These are phyloP conservation scores for Cephalopholis sonnerati DNA, from an alignment of 2,113 vertebrate species.

Conservation along the genomic window DNA sequence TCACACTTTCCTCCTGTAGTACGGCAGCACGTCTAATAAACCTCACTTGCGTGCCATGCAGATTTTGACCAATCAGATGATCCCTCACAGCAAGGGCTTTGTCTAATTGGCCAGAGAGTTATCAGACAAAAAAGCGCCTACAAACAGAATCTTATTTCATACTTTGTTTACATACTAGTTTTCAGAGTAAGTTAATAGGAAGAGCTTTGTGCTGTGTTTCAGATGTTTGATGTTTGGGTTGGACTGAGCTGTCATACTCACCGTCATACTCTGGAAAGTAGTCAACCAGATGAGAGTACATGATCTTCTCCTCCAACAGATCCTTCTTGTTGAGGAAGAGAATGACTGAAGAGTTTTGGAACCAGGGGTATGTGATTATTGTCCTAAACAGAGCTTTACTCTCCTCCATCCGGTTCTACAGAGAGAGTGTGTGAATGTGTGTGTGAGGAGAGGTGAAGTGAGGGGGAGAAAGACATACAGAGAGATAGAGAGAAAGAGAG, in stretches of 20 bases:
- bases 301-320: slow-evolving; percentile 96
- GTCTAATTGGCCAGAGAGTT: too few relatives aligned
- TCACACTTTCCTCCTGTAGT: too few relatives aligned
- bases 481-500: background rate
- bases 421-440: background rate
- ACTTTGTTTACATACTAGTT: too few relatives aligned
- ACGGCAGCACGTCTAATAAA: too few relatives aligned
- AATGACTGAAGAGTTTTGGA: slow-evolving; percentile 96
- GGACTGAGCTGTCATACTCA: slow-evolving; percentile 79
- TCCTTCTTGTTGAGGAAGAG: slow-evolving; percentile 99
- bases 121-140: too few relatives aligned
- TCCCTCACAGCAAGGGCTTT: too few relatives aligned
- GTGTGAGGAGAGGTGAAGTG: slow-evolving; percentile 15
- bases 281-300: slow-evolving; percentile 96
- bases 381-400: slow-evolving; percentile 96
- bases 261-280: slow-evolving; percentile 97
- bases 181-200: background rate
- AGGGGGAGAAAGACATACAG: slow-evolving; percentile 42
- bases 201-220: background rate
- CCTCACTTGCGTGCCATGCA: background rate
- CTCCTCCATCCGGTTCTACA: slow-evolving; percentile 94
- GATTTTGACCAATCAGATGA: background rate
- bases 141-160: too few relatives aligned
- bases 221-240: background rate
- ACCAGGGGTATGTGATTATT: slow-evolving; percentile 96